Base-by-base conservation (phyloP, 2,797 vertebrate species). In the Mallotus villosus region DNA sequence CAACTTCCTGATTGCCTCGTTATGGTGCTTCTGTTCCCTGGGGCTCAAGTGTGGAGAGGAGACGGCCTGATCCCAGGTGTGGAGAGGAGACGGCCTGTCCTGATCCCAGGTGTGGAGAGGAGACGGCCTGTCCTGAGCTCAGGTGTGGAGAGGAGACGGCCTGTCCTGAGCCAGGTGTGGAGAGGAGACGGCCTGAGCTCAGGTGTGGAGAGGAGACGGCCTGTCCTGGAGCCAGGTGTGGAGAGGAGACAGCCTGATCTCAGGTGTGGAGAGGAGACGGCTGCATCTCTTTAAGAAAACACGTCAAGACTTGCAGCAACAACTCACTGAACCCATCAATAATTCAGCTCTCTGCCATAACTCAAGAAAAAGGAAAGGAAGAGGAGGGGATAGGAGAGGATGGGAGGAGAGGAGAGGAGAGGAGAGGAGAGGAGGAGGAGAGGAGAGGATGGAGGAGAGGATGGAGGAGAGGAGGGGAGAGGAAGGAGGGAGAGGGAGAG, bases 341-440 rank as follows among this genome's bases (percentile, higher is more conserved):
- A 87, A 93, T 93, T 93, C 87, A 94, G 74, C 63, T 66, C 75
- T 77, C 79, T 85, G 88, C 83, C 78, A 82, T 84, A 86, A 79
- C 88, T 89, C 82, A 91, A 74, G 75, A 77, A 80, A 78, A 68
- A 49, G 14, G 27, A 12, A 24, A 6, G n/a, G 25, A 21, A 46
- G 2, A 49, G n/a, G 14, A 16, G 12, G 5, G 3, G 32, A 70
- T 21, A 25, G 14, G 32, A 19, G 58, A 1, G 17, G 55, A 25
- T n/a, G 16, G 14, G n/a, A n/a, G n/a, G n/a, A n/a, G n/a, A n/a
- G n/a, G n/a, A n/a, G n/a, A n/a, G n/a, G n/a, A n/a, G n/a, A n/a
- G n/a, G n/a, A n/a, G 53, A 21, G 16, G 60, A 69, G 32, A 64
- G 24, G 55, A 60, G 70, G n/a, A n/a, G n/a, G n/a, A n/a, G 51